Conservation (phyloP, 2,888 invertebrate species). For the Gisinianus flammeolus region DNA sequence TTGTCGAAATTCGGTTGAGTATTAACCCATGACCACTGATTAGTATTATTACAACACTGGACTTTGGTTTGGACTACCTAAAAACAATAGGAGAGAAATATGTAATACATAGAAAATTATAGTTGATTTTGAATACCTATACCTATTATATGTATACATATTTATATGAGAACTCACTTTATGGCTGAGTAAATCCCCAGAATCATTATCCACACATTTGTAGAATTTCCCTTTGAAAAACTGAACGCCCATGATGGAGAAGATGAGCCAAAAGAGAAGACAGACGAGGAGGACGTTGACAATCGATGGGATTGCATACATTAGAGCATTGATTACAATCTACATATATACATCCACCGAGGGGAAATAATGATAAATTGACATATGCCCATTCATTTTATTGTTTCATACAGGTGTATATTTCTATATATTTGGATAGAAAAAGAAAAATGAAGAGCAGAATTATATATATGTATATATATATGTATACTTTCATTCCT, state of each 20-base stretch:
- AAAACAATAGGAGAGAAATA: no score
- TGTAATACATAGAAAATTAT: no score
- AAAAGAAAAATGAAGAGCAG: no score
- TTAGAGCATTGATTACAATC: slow-evolving; percentile 95
- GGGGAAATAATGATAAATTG: neutral
- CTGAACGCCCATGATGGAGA: slow-evolving; percentile 96
- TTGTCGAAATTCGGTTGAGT: slow-evolving; percentile 95
- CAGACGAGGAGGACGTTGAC: slow-evolving; percentile 95
- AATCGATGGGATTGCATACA: slow-evolving; percentile 97
- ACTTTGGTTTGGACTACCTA: slow-evolving; percentile 40
- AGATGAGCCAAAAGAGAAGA: slow-evolving; percentile 96
- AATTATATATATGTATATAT: neutral
- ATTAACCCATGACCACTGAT: slow-evolving; percentile 84
- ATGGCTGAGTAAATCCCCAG: slow-evolving; percentile 60
- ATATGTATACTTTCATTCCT: slow-evolving; percentile 80
- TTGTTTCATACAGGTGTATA: no score
- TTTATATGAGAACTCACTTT: slow-evolving; percentile 17
- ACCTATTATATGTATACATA: neutral
- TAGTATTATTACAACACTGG: slow-evolving; percentile 62
- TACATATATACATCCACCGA: slow-evolving; percentile 60
- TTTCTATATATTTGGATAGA: no score
- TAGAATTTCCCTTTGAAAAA: slow-evolving; percentile 96
- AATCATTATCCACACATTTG: slow-evolving; percentile 83
- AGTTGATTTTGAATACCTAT: no score
- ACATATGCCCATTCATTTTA: neutral